Percentiles rank a stretch among this genome's conserved stretches.
These are phyloP conservation scores for Bettongia penicillata DNA, from an alignment of 2,113 vertebrate genomes.

Conservation along the genomic window DNA sequence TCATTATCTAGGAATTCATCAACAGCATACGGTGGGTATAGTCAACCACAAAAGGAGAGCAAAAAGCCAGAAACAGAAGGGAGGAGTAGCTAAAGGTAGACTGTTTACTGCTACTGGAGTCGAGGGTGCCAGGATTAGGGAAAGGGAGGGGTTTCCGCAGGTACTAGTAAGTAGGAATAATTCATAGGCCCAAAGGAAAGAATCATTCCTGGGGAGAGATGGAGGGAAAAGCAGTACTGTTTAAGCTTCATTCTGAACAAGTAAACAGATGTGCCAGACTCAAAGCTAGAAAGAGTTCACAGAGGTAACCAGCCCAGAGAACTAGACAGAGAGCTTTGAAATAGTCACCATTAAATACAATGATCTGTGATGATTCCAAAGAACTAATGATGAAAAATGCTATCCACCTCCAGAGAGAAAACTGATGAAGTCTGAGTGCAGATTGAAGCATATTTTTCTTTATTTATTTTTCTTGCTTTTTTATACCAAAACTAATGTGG, in stretches of 20 bases:
- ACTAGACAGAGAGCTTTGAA: not conserved
- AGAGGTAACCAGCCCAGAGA: not conserved
- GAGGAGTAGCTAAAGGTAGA: not conserved
- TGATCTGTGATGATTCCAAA: not conserved
- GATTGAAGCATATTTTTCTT: not conserved
- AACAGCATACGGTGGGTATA: not conserved
- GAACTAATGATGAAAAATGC: not conserved
- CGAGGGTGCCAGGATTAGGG: not conserved
- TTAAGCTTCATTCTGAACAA: not conserved
- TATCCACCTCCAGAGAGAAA: not conserved
- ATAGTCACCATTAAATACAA: not conserved
- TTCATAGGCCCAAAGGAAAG: not conserved
- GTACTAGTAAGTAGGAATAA: not conserved
- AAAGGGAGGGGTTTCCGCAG: not conserved
- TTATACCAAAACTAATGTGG: not conserved
- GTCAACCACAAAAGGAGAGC: not conserved
- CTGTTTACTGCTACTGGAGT: not conserved
- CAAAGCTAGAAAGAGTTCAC: not conserved
- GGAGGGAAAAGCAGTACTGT: not conserved
- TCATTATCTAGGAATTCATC: not conserved
- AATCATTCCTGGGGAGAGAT: not conserved
- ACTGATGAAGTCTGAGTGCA: not conserved
- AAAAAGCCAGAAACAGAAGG: not conserved
- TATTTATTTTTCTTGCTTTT: not conserved
- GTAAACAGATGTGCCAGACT: not conserved